Conservation (phyloP, 2,888 invertebrate genomes). For the Nephrotoma flavescens region DNA sequence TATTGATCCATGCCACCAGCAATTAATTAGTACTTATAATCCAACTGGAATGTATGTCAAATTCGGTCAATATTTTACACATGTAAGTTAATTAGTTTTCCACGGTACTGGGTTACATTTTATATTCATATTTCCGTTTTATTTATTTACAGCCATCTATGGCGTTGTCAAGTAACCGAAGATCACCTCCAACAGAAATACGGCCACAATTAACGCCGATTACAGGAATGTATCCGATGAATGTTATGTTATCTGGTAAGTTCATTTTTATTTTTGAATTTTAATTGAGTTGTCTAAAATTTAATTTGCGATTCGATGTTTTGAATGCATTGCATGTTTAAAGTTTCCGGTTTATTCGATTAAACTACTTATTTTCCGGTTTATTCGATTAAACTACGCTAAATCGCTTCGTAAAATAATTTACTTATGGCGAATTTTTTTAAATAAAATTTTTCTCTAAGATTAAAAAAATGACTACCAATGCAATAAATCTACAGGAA, state of each 20-base stretch:
- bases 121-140: neutral
- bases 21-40: slow-evolving; percentile 38
- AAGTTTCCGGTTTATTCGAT: too few relatives aligned
- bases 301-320: too few relatives aligned
- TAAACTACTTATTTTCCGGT: too few relatives aligned
- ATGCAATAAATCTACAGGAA: too few relatives aligned
- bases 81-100: slow-evolving; percentile 21
- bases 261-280: neutral
- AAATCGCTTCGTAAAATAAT: too few relatives aligned
- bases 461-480: too few relatives aligned
- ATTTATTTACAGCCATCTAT: slow-evolving; percentile 24
- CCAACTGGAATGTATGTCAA: slow-evolving; percentile 33
- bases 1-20: slow-evolving; percentile 24
- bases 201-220: slow-evolving; percentile 30
- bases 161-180: slow-evolving; percentile 29
- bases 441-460: too few relatives aligned
- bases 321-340: too few relatives aligned
- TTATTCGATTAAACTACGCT: too few relatives aligned
- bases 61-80: slow-evolving; percentile 32
- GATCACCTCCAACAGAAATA: slow-evolving; percentile 29
- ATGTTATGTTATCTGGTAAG: slow-evolving; percentile 32
- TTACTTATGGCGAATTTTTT: too few relatives aligned
- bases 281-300: too few relatives aligned
- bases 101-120: neutral
- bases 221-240: slow-evolving; percentile 31